Conservation (phyloP, 1,140 invertebrate genomes). For the Atta colombica region DNA sequence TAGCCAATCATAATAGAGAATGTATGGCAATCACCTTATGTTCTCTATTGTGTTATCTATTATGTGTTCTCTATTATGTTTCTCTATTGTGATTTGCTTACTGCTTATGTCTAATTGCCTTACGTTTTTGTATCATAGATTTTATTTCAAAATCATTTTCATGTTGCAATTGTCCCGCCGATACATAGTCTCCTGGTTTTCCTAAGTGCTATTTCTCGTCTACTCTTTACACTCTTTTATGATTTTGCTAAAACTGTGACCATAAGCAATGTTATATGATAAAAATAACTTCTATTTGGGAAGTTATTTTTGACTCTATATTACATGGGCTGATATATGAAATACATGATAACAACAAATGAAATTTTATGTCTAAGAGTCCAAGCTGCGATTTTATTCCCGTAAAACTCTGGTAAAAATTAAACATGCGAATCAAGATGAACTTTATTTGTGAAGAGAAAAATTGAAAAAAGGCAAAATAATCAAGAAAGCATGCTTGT, state of each 20-base stretch:
- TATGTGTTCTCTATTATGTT: too few species aligned
- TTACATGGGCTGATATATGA: not conserved
- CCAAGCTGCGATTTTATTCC: not conserved
- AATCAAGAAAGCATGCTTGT: not conserved
- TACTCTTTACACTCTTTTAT: not conserved
- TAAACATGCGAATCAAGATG: not conserved
- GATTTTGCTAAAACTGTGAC: not conserved
- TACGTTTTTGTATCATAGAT: too few species aligned
- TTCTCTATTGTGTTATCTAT: too few species aligned
- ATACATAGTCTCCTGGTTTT: not conserved
- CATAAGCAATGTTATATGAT: too few species aligned
- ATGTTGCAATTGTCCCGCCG: not conserved
- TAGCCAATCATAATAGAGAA: too few species aligned
- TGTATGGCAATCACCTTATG: too few species aligned
- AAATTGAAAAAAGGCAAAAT: constrained; percentile 2
- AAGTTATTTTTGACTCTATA: not conserved
- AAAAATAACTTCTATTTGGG: not conserved
- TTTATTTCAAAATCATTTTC: not conserved
- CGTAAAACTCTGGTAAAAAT: not conserved
- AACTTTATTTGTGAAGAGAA: not conserved
- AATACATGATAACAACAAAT: not conserved
- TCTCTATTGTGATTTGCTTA: too few species aligned
- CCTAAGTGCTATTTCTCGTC: not conserved
- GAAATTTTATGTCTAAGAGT: not conserved
- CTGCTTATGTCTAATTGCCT: too few species aligned